phyloP scores from a whole-genome alignment of 2,113 vertebrate species.

The Heliornis fulica region DNA sequence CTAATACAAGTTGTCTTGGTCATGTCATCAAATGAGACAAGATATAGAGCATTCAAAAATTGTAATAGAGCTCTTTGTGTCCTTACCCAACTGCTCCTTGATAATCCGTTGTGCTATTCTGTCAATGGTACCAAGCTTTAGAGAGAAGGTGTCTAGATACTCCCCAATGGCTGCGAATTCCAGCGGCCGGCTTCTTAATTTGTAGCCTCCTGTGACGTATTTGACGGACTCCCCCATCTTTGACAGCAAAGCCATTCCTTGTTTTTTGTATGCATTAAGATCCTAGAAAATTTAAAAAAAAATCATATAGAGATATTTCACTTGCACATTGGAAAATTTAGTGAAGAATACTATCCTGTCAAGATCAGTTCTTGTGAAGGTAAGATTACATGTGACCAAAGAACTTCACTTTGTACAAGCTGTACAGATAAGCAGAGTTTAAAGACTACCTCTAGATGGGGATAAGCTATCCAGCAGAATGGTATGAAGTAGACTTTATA shows the following conservation, averaged over 20 bases:
- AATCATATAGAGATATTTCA: background rate
- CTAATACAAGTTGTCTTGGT: background rate
- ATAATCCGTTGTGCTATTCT: slow-evolving; percentile 96
- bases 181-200: slow-evolving; percentile 86
- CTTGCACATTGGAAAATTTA: background rate
- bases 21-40: background rate
- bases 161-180: slow-evolving; percentile 92
- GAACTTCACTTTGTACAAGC: background rate
- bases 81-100: slow-evolving; percentile 92
- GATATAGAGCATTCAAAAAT: background rate
- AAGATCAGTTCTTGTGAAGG: background rate
- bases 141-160: slow-evolving; percentile 91
- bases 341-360: background rate
- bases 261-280: slow-evolving; percentile 91
- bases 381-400: background rate
- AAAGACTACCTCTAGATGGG: background rate
- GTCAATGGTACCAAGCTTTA: slow-evolving; percentile 96
- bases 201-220: slow-evolving; percentile 92
- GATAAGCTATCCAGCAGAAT: background rate
- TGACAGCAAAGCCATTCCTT: slow-evolving; percentile 89
- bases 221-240: slow-evolving; percentile 95
- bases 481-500: background rate
- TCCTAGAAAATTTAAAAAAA: slow-evolving; percentile 79
- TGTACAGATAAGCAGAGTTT: background rate
- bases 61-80: background rate